Evolutionary conservation across 1,140 invertebrate genomes (phyloP), one percentile per base, ranked within the genome.

Genomic region (Scaptomyza graminum): DNA sequence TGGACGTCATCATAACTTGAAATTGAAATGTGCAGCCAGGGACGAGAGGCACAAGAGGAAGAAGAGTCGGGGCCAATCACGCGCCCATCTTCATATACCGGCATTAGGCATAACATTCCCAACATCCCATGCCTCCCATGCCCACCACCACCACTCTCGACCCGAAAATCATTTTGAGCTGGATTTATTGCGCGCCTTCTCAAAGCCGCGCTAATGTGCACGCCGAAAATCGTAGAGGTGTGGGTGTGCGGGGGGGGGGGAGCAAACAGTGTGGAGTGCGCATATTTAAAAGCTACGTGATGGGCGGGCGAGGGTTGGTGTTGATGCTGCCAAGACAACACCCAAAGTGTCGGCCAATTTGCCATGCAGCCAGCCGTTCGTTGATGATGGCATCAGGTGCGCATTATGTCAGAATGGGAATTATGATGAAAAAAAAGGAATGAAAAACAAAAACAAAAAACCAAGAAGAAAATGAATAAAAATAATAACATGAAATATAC

Each of bases 361-460:
- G 71, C 60, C 63, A 50, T 34, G 64, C 43, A 60, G 60, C 47
- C 57, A 60, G 60, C 47, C 57, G 69, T 43, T n/a, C n/a, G n/a
- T n/a, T n/a, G n/a, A n/a, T 44, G 51, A 46, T 64, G 80, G 81
- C 82, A 81, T 81, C 81, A 85, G 81, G 81, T 85, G 81, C 74
- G 77, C 78, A 81, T 85, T 87, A 85, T 87, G 82, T 81, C 82
- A 78, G 59, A 87, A 67, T 74, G 68, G 67, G 74, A 87, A 85
- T 81, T 74, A 85, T 87, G 68, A 85, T 87, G 76, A 64, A 51
- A 51, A 73, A 22, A 22, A 22, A 22, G 4, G 3, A 18, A 1
- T 1, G 3, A 18, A 18, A 51, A 61, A 67, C 39, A 43, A 59
- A 65, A 41, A 51, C 15, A 31, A 49, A 56, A 34, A 50, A 65